Conservation (phyloP, 2,888 invertebrate genomes). For the Drosophila gaucha region DNA sequence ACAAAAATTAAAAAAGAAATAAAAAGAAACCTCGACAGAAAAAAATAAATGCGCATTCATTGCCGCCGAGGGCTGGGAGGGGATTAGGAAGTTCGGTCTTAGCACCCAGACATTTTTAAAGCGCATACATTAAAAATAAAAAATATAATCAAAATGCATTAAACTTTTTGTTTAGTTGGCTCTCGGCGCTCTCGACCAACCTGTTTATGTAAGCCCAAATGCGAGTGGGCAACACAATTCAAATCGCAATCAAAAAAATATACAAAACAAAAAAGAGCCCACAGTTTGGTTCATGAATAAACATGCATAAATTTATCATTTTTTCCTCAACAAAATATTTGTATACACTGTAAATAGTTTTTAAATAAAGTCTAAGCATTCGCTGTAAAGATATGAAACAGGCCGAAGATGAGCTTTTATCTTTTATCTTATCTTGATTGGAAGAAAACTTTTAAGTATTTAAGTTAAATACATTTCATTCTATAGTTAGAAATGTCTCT, state of each 20-base stretch:
- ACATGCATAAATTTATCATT: constrained; percentile 65
- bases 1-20: constrained; percentile 13
- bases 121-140: constrained; percentile 65
- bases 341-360: background rate
- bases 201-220: constrained; percentile 57
- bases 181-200: constrained; percentile 23
- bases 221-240: constrained; percentile 38
- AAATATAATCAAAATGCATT: constrained; percentile 71
- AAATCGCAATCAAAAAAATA: constrained; percentile 35
- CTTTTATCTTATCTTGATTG: background rate
- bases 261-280: constrained; percentile 13
- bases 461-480: background rate
- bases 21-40: constrained; percentile 30
- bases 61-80: background rate
- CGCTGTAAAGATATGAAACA: background rate
- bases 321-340: constrained; percentile 11
- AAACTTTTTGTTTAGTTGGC: constrained; percentile 69
- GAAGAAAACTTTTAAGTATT: background rate
- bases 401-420: background rate
- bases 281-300: constrained; percentile 64
- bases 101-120: constrained; percentile 29
- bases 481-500: background rate
- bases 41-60: constrained; percentile 17
- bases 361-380: background rate
- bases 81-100: constrained; percentile 10